phyloP scores from a whole-genome alignment of 2,113 vertebrate species.

The Blennius ocellaris region DNA sequence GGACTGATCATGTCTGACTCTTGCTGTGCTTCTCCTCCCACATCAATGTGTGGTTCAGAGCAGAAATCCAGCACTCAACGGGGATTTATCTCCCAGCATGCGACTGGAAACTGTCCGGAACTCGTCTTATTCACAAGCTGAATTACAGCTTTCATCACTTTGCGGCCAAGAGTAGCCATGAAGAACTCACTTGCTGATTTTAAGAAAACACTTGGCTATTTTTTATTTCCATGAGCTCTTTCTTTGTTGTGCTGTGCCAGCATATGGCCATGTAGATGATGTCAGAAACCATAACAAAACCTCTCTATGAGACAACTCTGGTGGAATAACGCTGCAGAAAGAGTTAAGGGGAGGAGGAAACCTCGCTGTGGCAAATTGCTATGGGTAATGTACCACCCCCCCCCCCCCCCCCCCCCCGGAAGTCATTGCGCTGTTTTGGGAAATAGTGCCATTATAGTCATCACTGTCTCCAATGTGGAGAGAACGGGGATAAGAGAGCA shows the following conservation, averaged over 20 bases:
- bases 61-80: slow-evolving; percentile 1
- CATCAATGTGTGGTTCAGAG: slow-evolving; percentile 16
- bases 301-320: slow-evolving; percentile 8
- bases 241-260: slow-evolving; percentile 1
- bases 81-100: slow-evolving; percentile 8
- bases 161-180: neutral
- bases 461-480: slow-evolving; percentile 64
- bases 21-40: slow-evolving; percentile 27
- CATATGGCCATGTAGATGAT: slow-evolving; percentile 12
- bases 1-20: slow-evolving; percentile 21
- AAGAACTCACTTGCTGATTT: slow-evolving; percentile 28
- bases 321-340: slow-evolving; percentile 36
- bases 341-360: slow-evolving; percentile 46
- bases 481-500: slow-evolving; percentile 50
- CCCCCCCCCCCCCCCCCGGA: slow-evolving; percentile 26
- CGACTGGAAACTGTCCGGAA: slow-evolving; percentile 15
- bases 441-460: slow-evolving; percentile 68
- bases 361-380: slow-evolving; percentile 43
- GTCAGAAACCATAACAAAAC: slow-evolving; percentile 15
- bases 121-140: slow-evolving; percentile 5
- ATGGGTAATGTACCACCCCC: slow-evolving; percentile 48
- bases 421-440: slow-evolving; percentile 57
- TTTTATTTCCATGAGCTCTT: slow-evolving; percentile 18
- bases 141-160: slow-evolving; percentile 16
- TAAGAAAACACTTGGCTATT: neutral